Base-by-base conservation (phyloP, 2,888 invertebrate species). In the Noctuana brunneofusca region DNA sequence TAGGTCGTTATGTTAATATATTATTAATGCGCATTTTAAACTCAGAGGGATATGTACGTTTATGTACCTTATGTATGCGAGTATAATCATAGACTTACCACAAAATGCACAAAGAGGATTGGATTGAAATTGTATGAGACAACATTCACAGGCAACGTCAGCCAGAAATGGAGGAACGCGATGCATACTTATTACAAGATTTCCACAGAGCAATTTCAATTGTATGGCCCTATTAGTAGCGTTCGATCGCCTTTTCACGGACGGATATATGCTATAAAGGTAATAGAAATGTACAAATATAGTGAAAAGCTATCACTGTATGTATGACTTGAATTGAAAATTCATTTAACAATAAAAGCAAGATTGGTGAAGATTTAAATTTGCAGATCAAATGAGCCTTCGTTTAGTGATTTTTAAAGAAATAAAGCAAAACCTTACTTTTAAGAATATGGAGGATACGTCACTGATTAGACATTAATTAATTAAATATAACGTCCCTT, bases 121-220 rank as follows among this genome's bases (percentile, higher is more conserved):
- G n/a, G 16, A 18, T 16, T 41, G 41, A 9, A 43, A 9, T 11
- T 20, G 46, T 11, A 46, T 12, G 11, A 12, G 20, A 46, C 67
- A 87, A 86, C 87, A 84, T 86, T 83, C 81, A 80, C 66, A 76
- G 79, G 75, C 74, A 78, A 78, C 81, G 83, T 83, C 87, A 81
- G 81, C 82, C 81, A 71, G 81, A 71, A 74, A 68, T 58, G 64
- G 70, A 68, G 71, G 75, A 70, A 76, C 74, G 86, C 81, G 86
- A 88, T 90, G 90, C 90, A 91, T 91, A 90, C 89, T 84, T 89
- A 91, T 88, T 82, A 83, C 83, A 75, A 80, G 83, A 88, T 90
- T 90, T 88, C 85, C 80, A 71, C 78, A 74, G 78, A 82, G 79
- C 80, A 79, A 20, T 46, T 27, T 46, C 89, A 89, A 89, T 89